Evolutionary conservation across 1,140 invertebrate species (phyloP), one percentile per base, ranked within the genome.

Genomic region (Aporrectodea caliginosa): DNA sequence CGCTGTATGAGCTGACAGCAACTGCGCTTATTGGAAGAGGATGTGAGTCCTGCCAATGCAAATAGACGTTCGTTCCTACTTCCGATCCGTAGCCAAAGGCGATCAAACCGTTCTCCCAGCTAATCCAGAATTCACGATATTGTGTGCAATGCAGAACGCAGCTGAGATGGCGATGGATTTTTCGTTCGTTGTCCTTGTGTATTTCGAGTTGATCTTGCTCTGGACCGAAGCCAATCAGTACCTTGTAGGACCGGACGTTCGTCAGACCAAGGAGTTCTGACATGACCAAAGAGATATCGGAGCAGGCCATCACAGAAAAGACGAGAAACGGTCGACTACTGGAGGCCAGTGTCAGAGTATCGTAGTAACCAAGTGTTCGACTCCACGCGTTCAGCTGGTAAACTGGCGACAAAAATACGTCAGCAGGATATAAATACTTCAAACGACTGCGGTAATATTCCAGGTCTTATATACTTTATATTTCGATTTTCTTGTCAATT

Each of bases 131-230:
- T n/a, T 27, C 2, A 14, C 70, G 70, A n/a, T 12, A 72, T n/a
- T 72, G 70, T 14, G n/a, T 12, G 70, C 70, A 72, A n/a, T 32
- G n/a, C n/a, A 72, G 70, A n/a, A 72, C 70, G 70, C 43, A 58
- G 43, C 43, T 58, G 43, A 58, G 43, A 22, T 58, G 43, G 6
- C 43, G 43, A 22, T 58, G 43, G 6, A 58, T 22, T 22, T 58
- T 58, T 6, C 43, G 43, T 58, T 58, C 43, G 43, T 58, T 58
- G 43, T 58, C 43, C 43, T 22, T 58, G 43, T 58, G 43, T 6
- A 58, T 58, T 22, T 58, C 43, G 6, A 58, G 43, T 22, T 58
- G 43, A 22, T 58, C 43, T 22, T 58, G 43, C 6, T 22, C 22
- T 6, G 22, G 6, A 12, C 43, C 43, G 43, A 58, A 58, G 6